Evolutionary conservation across 2,797 vertebrate species (phyloP).

Genomic region (Trachops cirrhosus): DNA sequence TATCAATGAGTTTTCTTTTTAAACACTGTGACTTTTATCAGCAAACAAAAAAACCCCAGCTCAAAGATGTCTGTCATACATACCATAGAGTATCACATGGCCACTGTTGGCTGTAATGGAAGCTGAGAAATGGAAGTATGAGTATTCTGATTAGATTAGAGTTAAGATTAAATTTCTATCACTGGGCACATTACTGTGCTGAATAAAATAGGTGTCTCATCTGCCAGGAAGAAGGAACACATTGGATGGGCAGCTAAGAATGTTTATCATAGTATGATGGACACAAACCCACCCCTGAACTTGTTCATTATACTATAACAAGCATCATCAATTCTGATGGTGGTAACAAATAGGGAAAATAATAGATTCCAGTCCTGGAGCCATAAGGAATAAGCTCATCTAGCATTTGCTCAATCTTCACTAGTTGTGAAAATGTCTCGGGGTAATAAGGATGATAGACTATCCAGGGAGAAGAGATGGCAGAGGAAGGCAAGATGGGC

Average conservation of each 20-base stretch:
- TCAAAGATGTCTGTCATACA: not conserved
- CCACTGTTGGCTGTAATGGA: not conserved
- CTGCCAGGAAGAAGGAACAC: not conserved
- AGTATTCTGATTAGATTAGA: not conserved
- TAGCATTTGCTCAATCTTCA: not conserved
- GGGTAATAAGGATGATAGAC: not conserved
- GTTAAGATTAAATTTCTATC: not conserved
- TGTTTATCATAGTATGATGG: not conserved
- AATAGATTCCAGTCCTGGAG: not conserved
- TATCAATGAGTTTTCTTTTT: not conserved
- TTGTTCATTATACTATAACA: not conserved
- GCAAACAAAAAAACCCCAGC: conserved; percentile 4
- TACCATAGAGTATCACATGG: not conserved
- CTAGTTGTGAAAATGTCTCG: not conserved
- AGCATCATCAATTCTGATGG: not conserved
- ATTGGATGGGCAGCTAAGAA: not conserved
- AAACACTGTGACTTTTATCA: not conserved
- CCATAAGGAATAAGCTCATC: not conserved
- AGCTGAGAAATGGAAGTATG: not conserved
- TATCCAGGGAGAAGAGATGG: not conserved
- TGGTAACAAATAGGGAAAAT: not conserved
- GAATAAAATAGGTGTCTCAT: not conserved
- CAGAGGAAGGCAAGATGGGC: not conserved
- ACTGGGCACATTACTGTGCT: not conserved
- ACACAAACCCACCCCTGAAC: not conserved